These are phyloP conservation scores for Meloidogyne floridensis DNA, from an alignment of 1,140 invertebrate genomes.

Conservation along the genomic window DNA sequence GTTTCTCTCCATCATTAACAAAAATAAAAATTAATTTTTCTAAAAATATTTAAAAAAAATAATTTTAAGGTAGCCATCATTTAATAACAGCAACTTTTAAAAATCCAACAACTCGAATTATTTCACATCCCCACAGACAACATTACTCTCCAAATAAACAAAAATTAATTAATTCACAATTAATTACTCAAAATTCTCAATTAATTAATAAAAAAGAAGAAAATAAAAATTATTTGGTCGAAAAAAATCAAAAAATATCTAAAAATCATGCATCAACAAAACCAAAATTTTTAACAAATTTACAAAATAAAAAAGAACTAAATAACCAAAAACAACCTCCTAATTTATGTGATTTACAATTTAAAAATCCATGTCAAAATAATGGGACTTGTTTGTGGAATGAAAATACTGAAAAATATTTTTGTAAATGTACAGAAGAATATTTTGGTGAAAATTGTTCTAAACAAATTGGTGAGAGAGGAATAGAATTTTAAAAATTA, in stretches of 20 bases:
- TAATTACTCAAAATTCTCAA: neutral
- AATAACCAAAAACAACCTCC: neutral
- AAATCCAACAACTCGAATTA: neutral
- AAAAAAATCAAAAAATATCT: neutral
- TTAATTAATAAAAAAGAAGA: neutral
- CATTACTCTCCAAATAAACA: neutral
- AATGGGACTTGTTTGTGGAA: slow-evolving; percentile 2
- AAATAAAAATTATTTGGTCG: neutral
- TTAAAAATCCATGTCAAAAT: neutral
- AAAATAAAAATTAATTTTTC: too few species aligned
- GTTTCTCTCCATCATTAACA: too few species aligned
- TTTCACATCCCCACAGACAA: slow-evolving; percentile 3
- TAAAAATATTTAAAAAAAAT: too few species aligned
- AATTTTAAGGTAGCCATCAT: neutral
- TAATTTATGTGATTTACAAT: neutral
- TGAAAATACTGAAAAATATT: neutral
- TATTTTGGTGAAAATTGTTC: neutral
- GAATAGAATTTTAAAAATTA: too few species aligned
- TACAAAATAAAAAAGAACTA: neutral
- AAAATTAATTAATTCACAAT: neutral
- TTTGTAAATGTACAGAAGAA: slow-evolving; percentile 7
- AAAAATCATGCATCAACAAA: neutral
- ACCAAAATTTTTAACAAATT: neutral
- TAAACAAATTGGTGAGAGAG: neutral
- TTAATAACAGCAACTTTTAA: neutral